A percentile compares a stretch with the other conserved stretches of the same genome.
Evolutionary conservation across 2,888 invertebrate species (phyloP).

Genomic region (Imbricaverruca yamaguchii): DNA sequence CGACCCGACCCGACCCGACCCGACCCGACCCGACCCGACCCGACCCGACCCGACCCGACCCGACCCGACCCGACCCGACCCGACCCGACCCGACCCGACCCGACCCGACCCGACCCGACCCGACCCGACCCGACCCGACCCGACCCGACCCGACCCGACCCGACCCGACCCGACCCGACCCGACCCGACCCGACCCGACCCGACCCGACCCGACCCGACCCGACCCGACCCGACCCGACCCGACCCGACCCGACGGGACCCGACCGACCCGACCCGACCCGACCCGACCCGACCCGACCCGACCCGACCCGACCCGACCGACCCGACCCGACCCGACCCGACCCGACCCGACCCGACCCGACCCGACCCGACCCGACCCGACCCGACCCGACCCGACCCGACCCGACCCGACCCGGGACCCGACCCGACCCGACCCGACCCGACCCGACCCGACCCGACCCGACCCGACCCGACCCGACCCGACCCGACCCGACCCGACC

Average conservation of each 20-base stretch:
- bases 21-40: slow-evolving; percentile 21
- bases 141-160: slow-evolving; percentile 18
- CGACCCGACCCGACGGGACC: not conserved
- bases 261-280: not conserved
- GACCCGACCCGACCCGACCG: slow-evolving; percentile 20
- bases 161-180: slow-evolving; percentile 12
- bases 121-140: slow-evolving; percentile 19
- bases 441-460: not conserved
- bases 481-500: slow-evolving; percentile 14
- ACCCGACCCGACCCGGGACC: slow-evolving; percentile 14
- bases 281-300: not conserved
- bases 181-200: slow-evolving; percentile 12
- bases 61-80: slow-evolving; percentile 18
- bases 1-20: slow-evolving; percentile 21
- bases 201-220: not conserved
- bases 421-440: slow-evolving; percentile 13
- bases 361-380: slow-evolving; percentile 18
- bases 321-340: slow-evolving; percentile 22
- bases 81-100: slow-evolving; percentile 21
- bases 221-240: not conserved
- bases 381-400: slow-evolving; percentile 11
- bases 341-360: slow-evolving; percentile 19
- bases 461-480: not conserved
- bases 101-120: slow-evolving; percentile 21
- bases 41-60: slow-evolving; percentile 21